Conservation (phyloP, 1,140 invertebrate species). For the Hypsibius dujardini region DNA sequence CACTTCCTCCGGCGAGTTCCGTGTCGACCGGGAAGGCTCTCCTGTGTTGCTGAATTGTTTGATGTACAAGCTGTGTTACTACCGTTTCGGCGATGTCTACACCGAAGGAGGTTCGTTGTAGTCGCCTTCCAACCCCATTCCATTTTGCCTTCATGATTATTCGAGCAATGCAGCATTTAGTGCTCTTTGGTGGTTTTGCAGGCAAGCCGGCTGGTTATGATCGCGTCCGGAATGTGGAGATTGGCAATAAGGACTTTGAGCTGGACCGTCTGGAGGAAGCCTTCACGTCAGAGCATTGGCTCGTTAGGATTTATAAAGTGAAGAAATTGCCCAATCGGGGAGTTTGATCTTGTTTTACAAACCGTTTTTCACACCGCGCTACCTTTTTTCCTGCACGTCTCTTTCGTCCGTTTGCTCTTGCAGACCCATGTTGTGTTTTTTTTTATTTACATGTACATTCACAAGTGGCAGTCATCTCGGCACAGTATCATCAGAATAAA, state of each 20-base stretch:
- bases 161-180: slow-evolving; percentile 16
- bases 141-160: neutral
- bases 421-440: no score
- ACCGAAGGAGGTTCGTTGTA: slow-evolving; percentile 63
- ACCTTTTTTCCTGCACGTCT: no score
- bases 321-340: slow-evolving; percentile 71
- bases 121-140: neutral
- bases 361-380: no score
- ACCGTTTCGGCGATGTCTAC: slow-evolving; percentile 77
- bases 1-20: slow-evolving; percentile 75
- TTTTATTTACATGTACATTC: no score
- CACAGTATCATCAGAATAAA: no score
- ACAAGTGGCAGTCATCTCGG: no score
- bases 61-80: slow-evolving; percentile 94
- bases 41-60: slow-evolving; percentile 67
- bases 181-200: slow-evolving; percentile 23
- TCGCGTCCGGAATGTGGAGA: slow-evolving; percentile 70
- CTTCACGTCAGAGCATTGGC: slow-evolving; percentile 86
- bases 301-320: slow-evolving; percentile 83
- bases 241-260: slow-evolving; percentile 86
- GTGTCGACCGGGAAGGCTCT: slow-evolving; percentile 75
- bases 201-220: slow-evolving; percentile 69
- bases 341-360: slow-evolving; percentile 33
- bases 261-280: slow-evolving; percentile 77
- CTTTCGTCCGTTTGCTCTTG: no score